These are phyloP conservation scores for Mystacides longicornis DNA, from an alignment of 2,888 invertebrate species.

Conservation along the genomic window DNA sequence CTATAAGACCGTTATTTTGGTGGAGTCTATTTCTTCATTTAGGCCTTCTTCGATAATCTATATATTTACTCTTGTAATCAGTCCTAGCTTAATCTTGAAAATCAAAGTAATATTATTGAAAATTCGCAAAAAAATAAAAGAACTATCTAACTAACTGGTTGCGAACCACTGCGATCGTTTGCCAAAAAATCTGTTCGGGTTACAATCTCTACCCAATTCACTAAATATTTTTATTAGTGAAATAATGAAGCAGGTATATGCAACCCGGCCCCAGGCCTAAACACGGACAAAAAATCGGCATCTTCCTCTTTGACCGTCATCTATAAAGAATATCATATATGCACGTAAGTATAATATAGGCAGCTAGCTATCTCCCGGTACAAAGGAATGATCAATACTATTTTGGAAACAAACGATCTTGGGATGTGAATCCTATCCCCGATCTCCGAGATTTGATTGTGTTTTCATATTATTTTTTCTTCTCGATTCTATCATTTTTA, in stretches of 20 bases:
- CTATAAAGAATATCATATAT: no score
- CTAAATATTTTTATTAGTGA: conserved; percentile 17
- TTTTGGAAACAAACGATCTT: conserved; percentile 20
- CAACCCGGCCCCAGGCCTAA: not conserved
- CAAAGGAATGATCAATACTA: conserved; percentile 26
- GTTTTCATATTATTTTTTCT: conserved; percentile 7
- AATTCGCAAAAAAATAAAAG: no score
- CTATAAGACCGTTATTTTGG: no score
- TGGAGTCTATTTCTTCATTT: no score
- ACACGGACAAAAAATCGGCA: conserved; percentile 22
- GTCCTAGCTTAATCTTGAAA: no score
- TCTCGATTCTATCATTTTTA: conserved; percentile 6
- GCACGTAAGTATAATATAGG: no score
- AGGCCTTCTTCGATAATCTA: no score
- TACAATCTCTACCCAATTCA: conserved; percentile 21
- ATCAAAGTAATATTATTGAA: no score
- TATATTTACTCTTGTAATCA: no score
- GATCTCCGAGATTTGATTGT: conserved; percentile 7
- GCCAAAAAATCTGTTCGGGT: conserved; percentile 19
- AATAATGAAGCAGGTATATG: conserved; percentile 19
- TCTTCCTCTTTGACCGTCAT: conserved; percentile 24
- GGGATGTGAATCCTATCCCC: conserved; percentile 17
- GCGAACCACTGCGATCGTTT: not conserved
- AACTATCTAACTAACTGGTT: conserved; percentile 9
- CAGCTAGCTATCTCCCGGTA: conserved; percentile 22